phyloP scores from a whole-genome alignment of 2,797 vertebrate species.

The Onychomys torridus region DNA sequence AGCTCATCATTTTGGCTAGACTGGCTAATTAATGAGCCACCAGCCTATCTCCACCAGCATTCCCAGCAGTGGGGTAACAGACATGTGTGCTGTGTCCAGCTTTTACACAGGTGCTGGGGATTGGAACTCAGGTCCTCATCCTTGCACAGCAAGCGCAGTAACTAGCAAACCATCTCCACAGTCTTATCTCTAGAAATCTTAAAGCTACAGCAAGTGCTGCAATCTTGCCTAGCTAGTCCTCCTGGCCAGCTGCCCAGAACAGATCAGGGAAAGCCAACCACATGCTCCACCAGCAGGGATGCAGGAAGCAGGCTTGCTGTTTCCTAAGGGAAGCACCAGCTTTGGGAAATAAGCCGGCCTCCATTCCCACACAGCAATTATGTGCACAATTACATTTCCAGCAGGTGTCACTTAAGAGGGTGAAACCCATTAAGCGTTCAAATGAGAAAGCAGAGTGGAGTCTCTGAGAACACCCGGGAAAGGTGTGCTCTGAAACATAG shows the following conservation, averaged over 20 bases:
- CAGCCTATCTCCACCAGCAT: background rate
- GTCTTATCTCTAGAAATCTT: background rate
- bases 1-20: background rate
- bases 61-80: background rate
- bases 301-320: accelerated
- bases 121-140: background rate
- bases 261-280: background rate
- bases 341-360: slow-evolving; percentile 26
- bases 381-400: slow-evolving; percentile 72
- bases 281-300: too few species aligned
- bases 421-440: slow-evolving; percentile 65
- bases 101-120: background rate
- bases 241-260: background rate
- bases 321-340: slow-evolving; percentile 46
- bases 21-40: background rate
- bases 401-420: slow-evolving; percentile 77
- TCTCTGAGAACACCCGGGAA: background rate
- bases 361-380: slow-evolving; percentile 60
- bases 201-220: background rate
- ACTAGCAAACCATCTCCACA: background rate
- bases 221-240: background rate
- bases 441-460: slow-evolving; percentile 50
- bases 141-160: background rate
- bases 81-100: background rate
- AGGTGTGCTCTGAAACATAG: background rate